These are phyloP conservation scores for Lytechinus pictus DNA, from an alignment of 35 echinoderm and acorn worm genomes.

Conservation along the genomic window DNA sequence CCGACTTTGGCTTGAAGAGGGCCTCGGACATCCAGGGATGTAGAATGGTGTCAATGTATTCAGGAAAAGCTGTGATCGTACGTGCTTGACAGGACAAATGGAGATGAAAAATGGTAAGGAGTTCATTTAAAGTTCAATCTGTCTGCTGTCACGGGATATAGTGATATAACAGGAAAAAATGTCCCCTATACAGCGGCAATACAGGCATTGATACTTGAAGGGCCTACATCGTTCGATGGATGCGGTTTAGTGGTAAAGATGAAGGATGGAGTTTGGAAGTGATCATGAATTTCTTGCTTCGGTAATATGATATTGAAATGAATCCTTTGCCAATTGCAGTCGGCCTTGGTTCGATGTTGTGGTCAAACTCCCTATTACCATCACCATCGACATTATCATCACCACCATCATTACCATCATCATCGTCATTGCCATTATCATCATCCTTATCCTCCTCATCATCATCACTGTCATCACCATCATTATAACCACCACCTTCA, in stretches of 20 bases:
- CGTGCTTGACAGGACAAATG: background rate
- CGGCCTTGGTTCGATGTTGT: background rate
- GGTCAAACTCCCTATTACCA: background rate
- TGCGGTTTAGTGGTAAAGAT: background rate
- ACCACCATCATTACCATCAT: background rate
- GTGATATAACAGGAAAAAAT: background rate
- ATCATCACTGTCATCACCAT: too few relatives aligned
- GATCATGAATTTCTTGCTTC: background rate
- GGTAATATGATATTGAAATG: background rate
- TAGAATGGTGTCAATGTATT: slow-evolving; percentile 3
- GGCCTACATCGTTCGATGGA: background rate
- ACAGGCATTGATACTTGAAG: background rate
- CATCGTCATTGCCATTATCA: background rate
- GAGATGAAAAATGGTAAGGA: background rate
- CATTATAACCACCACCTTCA: too few relatives aligned
- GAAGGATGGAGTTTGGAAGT: background rate
- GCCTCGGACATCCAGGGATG: background rate
- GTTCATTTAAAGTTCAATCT: background rate
- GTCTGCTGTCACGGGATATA: background rate
- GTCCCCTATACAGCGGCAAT: background rate
- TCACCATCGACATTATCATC: background rate
- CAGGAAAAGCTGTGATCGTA: slow-evolving; percentile 1
- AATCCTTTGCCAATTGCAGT: background rate
- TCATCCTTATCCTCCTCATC: too few relatives aligned
- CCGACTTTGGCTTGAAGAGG: background rate